A percentile compares a stretch with the other conserved stretches of the same genome.
These are phyloP conservation scores for Cacajao melanocephalus DNA, from an alignment of 2,797 vertebrate genomes.

Conservation along the genomic window DNA sequence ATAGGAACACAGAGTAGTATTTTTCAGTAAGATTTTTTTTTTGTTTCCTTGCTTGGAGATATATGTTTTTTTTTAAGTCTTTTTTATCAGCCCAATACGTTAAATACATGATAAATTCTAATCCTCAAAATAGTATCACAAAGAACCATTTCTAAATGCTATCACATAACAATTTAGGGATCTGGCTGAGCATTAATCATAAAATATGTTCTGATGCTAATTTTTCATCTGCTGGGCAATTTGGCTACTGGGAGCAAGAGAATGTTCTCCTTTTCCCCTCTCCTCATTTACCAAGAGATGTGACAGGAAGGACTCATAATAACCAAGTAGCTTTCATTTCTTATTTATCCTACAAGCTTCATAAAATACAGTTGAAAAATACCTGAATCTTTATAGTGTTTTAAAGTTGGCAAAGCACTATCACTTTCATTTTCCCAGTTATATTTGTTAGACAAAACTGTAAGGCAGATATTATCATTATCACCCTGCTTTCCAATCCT, in stretches of 20 bases:
- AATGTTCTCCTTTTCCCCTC: not conserved
- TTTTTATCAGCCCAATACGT: constrained; percentile 36
- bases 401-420: not conserved
- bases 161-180: not conserved
- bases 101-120: not conserved
- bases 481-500: not conserved
- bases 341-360: not conserved
- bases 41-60: not conserved
- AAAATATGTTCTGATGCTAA: not conserved
- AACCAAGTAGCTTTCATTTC: not conserved
- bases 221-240: not conserved
- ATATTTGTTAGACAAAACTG: not conserved
- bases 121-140: not conserved
- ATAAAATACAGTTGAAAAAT: not conserved
- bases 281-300: not conserved
- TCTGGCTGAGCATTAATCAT: not conserved
- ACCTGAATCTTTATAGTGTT: not conserved
- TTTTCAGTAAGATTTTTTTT: not conserved
- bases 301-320: not conserved
- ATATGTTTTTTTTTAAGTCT: not conserved
- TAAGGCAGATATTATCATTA: not conserved
- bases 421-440: not conserved
- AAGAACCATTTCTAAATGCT: not conserved
- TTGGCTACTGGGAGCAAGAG: not conserved
- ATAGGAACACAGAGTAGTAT: not conserved